These are phyloP conservation scores for Myathropa florea DNA, from an alignment of 2,888 invertebrate genomes.

Conservation along the genomic window DNA sequence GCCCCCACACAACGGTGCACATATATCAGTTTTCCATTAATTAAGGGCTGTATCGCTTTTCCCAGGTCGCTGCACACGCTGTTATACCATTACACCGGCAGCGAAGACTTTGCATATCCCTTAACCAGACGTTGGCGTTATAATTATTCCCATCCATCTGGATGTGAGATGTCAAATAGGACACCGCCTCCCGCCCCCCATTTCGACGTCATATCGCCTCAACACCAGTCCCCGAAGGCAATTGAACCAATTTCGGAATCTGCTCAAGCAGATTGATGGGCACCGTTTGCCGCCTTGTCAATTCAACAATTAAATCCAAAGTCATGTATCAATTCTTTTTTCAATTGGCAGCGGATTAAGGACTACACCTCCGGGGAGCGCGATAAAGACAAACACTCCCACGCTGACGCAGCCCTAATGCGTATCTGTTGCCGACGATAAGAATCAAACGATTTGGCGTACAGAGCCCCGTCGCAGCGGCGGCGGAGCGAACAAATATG, in stretches of 20 bases:
- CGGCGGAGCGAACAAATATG: slow-evolving; percentile 23
- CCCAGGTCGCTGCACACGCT: background rate
- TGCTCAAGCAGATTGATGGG: slow-evolving; percentile 44
- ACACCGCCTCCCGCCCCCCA: background rate
- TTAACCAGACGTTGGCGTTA: slow-evolving; percentile 4
- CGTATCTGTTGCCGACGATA: slow-evolving; percentile 19
- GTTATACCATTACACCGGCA: slow-evolving; percentile 1
- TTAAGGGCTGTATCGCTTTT: slow-evolving; percentile 54
- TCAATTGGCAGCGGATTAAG: slow-evolving; percentile 39
- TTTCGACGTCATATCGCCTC: background rate
- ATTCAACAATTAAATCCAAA: slow-evolving; percentile 47
- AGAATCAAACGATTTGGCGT: slow-evolving; percentile 41
- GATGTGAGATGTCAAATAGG: slow-evolving; percentile 18
- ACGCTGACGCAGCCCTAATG: slow-evolving; percentile 32
- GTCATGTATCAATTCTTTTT: slow-evolving; percentile 26
- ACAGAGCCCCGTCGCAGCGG: slow-evolving; percentile 8
- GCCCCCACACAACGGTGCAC: background rate
- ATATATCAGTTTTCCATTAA: slow-evolving; percentile 58
- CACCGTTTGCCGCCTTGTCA: slow-evolving; percentile 29
- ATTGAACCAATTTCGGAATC: slow-evolving; percentile 39
- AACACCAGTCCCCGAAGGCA: background rate
- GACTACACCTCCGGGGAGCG: background rate
- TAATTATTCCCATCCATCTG: slow-evolving; percentile 60
- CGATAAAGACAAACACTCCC: slow-evolving; percentile 27
- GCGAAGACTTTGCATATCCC: slow-evolving; percentile 59